Percentiles rank a stretch among this genome's conserved stretches.
Conservation (phyloP, 64 coral and sea anemone species). For the Porites australiensis region DNA sequence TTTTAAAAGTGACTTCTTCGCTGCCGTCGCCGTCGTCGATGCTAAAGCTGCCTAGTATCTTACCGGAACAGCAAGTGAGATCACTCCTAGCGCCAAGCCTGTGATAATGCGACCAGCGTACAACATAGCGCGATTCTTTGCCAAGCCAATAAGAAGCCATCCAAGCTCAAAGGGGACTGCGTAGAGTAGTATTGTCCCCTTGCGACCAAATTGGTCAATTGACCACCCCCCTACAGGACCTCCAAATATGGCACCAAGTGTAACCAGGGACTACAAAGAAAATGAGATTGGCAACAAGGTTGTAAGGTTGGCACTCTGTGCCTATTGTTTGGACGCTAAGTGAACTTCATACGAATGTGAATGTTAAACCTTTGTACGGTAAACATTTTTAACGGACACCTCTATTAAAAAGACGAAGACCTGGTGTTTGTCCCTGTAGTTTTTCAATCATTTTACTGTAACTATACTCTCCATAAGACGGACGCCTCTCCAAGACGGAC, state of each 20-base stretch:
- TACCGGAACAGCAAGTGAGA: conserved; percentile 84
- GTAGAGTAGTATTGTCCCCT: conserved; percentile 70
- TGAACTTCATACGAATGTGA: too few species aligned
- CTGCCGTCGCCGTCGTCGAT: too few species aligned
- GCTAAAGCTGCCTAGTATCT: neutral
- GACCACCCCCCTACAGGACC: conserved; percentile 51
- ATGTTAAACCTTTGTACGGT: too few species aligned
- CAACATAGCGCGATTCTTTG: conserved; percentile 52
- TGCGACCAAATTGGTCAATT: conserved; percentile 67
- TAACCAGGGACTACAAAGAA: conserved; percentile 51
- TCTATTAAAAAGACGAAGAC: too few species aligned
- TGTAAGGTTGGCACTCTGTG: too few species aligned
- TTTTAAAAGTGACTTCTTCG: too few species aligned
- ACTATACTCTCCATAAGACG: too few species aligned
- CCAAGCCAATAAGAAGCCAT: conserved; percentile 79
- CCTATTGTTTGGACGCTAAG: too few species aligned
- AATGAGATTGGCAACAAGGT: neutral
- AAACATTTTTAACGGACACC: too few species aligned
- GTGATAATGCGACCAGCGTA: neutral
- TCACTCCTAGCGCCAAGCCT: neutral
- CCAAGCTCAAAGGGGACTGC: conserved; percentile 76
- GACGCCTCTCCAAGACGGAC: too few species aligned
- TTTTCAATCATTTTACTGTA: too few species aligned
- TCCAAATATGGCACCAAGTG: conserved; percentile 57
- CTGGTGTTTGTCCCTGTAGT: too few species aligned